A percentile compares a stretch with the other conserved stretches of the same genome.
Conservation (phyloP, 2,888 invertebrate species). For the Heliconius ethilla region DNA sequence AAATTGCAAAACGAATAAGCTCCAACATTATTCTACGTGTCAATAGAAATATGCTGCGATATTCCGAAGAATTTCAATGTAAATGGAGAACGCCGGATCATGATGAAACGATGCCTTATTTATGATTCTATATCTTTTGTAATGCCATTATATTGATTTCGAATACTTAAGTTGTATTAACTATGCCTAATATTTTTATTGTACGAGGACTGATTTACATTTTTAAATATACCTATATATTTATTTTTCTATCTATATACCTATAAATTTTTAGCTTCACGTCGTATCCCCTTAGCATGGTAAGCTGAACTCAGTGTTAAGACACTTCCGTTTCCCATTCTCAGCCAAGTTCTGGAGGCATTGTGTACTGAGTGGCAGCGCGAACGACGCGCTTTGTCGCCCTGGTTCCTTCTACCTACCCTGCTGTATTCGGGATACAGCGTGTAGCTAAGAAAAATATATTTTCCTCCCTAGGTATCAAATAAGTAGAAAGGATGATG, state of each 20-base stretch:
- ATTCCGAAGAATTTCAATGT: conserved; percentile 24
- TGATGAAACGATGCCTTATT: conserved; percentile 13
- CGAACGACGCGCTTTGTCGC: too few relatives aligned
- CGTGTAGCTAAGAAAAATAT: too few relatives aligned
- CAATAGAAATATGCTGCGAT: conserved; percentile 6
- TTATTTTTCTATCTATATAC: too few relatives aligned
- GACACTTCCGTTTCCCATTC: too few relatives aligned
- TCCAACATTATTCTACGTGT: neutral
- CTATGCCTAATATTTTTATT: neutral
- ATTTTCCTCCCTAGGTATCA: too few relatives aligned
- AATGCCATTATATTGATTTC: conserved; percentile 13
- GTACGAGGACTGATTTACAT: neutral
- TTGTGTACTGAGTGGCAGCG: too few relatives aligned
- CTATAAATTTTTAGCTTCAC: too few relatives aligned
- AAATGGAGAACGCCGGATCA: conserved; percentile 11
- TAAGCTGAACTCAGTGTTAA: too few relatives aligned
- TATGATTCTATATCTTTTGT: conserved; percentile 22
- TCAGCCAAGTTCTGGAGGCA: too few relatives aligned
- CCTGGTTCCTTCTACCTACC: too few relatives aligned
- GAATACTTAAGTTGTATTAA: conserved; percentile 3
- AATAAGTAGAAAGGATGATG: neutral
- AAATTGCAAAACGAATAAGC: neutral
- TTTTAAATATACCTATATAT: neutral
- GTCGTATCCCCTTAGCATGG: too few relatives aligned
- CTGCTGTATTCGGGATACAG: too few relatives aligned